These are phyloP conservation scores for Ahaetulla prasina DNA, from an alignment of 2,113 vertebrate genomes.

Conservation along the genomic window DNA sequence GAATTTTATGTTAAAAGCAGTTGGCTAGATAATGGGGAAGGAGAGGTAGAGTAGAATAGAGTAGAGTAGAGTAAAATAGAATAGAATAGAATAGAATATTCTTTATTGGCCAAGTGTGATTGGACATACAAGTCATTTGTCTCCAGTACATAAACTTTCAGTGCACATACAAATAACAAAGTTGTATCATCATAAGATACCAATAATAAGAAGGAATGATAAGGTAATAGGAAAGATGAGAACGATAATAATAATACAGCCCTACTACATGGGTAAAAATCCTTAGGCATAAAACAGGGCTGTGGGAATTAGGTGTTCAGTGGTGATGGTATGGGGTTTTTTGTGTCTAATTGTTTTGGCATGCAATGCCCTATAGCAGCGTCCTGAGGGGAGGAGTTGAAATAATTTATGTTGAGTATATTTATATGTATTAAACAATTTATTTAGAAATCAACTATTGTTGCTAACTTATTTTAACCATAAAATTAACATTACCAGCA, in stretches of 20 bases:
- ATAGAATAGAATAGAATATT: neutral
- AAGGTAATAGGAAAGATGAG: neutral
- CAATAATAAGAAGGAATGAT: neutral
- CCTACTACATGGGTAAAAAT: neutral
- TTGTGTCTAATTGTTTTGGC: neutral
- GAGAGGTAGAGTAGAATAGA: neutral
- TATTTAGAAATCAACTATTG: neutral
- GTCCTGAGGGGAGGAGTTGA: neutral
- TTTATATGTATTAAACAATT: neutral
- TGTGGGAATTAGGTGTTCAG: neutral
- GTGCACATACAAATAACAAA: neutral
- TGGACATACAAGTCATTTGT: neutral
- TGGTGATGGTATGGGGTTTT: no score
- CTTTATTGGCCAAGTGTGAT: neutral
- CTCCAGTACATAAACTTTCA: neutral
- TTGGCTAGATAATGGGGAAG: neutral
- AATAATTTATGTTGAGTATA: neutral
- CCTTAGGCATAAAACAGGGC: neutral
- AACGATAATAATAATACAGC: neutral
- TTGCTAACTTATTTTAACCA: neutral
- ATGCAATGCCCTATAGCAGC: neutral
- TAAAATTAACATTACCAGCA: neutral
- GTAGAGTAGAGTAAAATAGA: no score
- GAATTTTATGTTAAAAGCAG: neutral
- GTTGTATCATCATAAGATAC: neutral